A percentile compares a stretch with the other conserved stretches of the same genome.
These are phyloP conservation scores for Cheilosia urbana DNA, from an alignment of 2,888 invertebrate genomes.

Conservation along the genomic window DNA sequence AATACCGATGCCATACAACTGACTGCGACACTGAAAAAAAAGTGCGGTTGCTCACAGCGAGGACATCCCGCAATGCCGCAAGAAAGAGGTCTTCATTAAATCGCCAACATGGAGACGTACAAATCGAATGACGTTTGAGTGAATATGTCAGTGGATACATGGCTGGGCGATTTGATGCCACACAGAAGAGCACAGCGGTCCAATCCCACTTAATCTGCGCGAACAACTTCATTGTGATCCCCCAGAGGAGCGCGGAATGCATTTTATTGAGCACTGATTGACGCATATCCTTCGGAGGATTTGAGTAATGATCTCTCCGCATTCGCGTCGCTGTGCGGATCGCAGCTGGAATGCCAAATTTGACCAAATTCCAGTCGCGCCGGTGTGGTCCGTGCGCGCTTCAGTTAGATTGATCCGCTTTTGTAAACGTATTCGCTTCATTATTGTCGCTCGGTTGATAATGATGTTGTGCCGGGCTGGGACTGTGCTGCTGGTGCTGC, in stretches of 20 bases:
- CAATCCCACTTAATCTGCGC: slow-evolving; percentile 71
- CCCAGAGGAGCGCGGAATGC: slow-evolving; percentile 68
- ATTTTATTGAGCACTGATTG: slow-evolving; percentile 74
- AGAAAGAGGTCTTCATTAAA: slow-evolving; percentile 71
- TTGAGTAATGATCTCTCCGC: slow-evolving; percentile 70
- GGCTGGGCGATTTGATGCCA: slow-evolving; percentile 48
- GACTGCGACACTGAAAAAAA: slow-evolving; percentile 4
- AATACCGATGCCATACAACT: too few species aligned
- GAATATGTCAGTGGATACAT: slow-evolving; percentile 70
- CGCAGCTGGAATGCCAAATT: slow-evolving; percentile 75
- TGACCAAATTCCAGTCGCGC: slow-evolving; percentile 70
- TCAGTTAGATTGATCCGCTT: slow-evolving; percentile 37
- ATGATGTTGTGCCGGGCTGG: slow-evolving; percentile 58
- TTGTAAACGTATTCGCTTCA: slow-evolving; percentile 56
- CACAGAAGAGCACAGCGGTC: slow-evolving; percentile 59
- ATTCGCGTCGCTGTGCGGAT: slow-evolving; percentile 48
- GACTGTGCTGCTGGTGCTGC: slow-evolving; percentile 38
- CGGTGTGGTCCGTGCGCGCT: slow-evolving; percentile 69
- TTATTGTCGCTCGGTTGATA: slow-evolving; percentile 69
- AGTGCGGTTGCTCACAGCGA: slow-evolving; percentile 41
- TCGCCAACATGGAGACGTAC: slow-evolving; percentile 61
- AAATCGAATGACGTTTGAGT: slow-evolving; percentile 72
- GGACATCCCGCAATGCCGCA: slow-evolving; percentile 61
- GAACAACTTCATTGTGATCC: slow-evolving; percentile 73
- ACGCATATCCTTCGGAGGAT: slow-evolving; percentile 71